Percentiles rank a stretch among this genome's conserved stretches.
Evolutionary conservation across 2,113 vertebrate genomes (phyloP).

Genomic region (Phaethon lepturus): DNA sequence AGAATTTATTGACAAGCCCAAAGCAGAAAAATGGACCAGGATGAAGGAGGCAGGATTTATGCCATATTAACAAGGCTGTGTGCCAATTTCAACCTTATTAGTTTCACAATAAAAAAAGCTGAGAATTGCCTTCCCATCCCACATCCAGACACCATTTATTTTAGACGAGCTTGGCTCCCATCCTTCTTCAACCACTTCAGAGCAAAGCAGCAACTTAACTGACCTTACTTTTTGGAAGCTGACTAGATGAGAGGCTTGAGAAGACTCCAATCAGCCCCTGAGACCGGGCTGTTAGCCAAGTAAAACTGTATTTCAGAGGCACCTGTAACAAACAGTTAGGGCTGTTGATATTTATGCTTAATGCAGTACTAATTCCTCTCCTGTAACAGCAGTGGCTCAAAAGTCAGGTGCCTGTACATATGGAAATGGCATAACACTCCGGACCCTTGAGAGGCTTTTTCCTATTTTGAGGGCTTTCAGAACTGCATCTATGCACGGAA

Average conservation of each 20-base stretch:
- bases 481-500: neutral
- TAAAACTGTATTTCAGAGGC: conserved; percentile 1
- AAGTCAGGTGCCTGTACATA: neutral
- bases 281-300: neutral
- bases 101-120: neutral
- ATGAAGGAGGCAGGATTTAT: conserved; percentile 38
- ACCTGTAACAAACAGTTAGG: neutral
- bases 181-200: neutral
- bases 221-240: conserved; percentile 3
- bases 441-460: neutral
- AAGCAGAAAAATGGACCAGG: neutral
- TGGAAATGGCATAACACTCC: neutral
- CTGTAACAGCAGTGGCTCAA: neutral
- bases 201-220: conserved; percentile 15
- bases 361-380: neutral
- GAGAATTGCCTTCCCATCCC: neutral
- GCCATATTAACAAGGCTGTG: conserved; percentile 28
- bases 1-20: conserved; percentile 41
- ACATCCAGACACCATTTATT: conserved; percentile 12
- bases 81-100: conserved; percentile 44
- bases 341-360: neutral
- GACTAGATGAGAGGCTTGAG: neutral
- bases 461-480: neutral
- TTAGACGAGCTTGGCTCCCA: neutral
- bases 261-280: neutral